Percentiles rank a stretch among this genome's conserved stretches.
phyloP scores from a whole-genome alignment of 2,797 vertebrate species.

The Thalassophryne amazonica region DNA sequence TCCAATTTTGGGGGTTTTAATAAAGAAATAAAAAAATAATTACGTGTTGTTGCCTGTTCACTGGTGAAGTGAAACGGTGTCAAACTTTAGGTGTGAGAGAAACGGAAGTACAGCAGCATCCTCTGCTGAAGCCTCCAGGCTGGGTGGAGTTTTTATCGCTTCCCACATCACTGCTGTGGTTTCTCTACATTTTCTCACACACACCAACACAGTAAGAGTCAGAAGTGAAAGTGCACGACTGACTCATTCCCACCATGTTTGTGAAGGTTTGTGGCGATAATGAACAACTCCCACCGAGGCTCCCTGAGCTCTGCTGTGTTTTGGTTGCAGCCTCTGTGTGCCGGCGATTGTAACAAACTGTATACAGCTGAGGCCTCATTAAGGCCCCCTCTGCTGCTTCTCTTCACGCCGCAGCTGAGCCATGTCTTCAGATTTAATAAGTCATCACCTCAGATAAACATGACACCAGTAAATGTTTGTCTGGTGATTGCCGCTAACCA shows the following conservation, averaged over 20 bases:
- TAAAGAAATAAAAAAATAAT: neutral
- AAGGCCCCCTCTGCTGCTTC: slow-evolving; percentile 14
- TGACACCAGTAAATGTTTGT: slow-evolving; percentile 52
- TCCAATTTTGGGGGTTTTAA: too few species aligned
- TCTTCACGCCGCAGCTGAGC: neutral
- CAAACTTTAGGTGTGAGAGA: neutral
- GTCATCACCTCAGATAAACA: slow-evolving; percentile 47
- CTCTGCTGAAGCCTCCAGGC: slow-evolving; percentile 28
- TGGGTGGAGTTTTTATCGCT: slow-evolving; percentile 53
- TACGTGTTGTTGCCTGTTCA: neutral
- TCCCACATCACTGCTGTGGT: slow-evolving; percentile 25
- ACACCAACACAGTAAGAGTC: neutral
- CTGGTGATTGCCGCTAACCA: slow-evolving; percentile 19
- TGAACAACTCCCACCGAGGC: neutral
- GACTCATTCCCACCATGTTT: neutral
- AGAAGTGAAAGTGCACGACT: neutral
- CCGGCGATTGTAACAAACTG: slow-evolving; percentile 13
- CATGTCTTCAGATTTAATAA: slow-evolving; percentile 48
- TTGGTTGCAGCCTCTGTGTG: neutral
- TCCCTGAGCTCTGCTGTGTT: neutral
- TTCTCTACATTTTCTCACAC: slow-evolving; percentile 39
- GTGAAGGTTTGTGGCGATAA: neutral
- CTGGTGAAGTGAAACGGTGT: too few species aligned
- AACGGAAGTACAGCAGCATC: slow-evolving; percentile 58
- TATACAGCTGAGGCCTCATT: slow-evolving; percentile 49